phyloP scores from a whole-genome alignment of 2,888 invertebrate genomes.

The Ochropleura leucogaster region DNA sequence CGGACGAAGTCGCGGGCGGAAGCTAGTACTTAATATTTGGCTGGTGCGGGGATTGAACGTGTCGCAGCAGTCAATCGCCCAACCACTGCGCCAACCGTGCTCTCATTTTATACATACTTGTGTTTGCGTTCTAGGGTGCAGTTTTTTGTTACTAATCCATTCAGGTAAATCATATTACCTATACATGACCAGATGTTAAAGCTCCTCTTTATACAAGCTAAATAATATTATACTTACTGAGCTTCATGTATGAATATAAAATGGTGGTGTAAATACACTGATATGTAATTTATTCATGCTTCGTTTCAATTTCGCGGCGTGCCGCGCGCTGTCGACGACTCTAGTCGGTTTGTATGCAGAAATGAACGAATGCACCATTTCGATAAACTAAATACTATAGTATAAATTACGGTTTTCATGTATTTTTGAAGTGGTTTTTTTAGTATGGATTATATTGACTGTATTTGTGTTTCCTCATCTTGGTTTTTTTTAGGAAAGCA shows the following conservation, averaged over 20 bases:
- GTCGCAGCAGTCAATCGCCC: too few relatives aligned
- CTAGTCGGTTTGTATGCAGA: constrained; percentile 47
- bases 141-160: too few relatives aligned
- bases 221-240: constrained; percentile 32
- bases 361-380: constrained; percentile 38
- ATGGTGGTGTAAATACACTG: constrained; percentile 56
- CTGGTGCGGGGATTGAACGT: too few relatives aligned
- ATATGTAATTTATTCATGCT: constrained; percentile 64
- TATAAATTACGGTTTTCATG: not conserved
- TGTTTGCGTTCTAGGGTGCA: too few relatives aligned
- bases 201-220: not conserved
- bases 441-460: not conserved
- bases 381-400: constrained; percentile 38
- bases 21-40: too few relatives aligned
- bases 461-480: not conserved
- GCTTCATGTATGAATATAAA: constrained; percentile 39
- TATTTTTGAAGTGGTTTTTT: not conserved
- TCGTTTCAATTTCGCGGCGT: constrained; percentile 61
- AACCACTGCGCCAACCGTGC: too few relatives aligned
- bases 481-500: not conserved
- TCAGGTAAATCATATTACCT: too few relatives aligned
- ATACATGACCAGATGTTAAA: not conserved
- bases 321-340: constrained; percentile 39
- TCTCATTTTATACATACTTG: too few relatives aligned
- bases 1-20: too few relatives aligned